Conservation (phyloP, 2,888 invertebrate genomes). For the Rosalia funebris region DNA sequence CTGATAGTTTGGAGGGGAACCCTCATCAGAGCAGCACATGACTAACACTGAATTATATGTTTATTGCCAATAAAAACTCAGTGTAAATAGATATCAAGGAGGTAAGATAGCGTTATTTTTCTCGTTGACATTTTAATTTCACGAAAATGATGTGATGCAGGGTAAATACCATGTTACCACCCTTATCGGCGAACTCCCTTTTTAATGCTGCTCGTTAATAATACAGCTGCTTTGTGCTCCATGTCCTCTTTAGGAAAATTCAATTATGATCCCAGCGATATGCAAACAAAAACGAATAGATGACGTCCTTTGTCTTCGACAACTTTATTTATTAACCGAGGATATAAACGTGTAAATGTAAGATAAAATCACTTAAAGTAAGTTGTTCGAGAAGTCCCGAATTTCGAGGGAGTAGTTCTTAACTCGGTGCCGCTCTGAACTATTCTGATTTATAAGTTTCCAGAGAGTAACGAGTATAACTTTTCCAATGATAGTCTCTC, state of each 20-base stretch:
- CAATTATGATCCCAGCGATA: slow-evolving; percentile 2
- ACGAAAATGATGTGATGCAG: no score
- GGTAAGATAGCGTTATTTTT: no score
- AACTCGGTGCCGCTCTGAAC: slow-evolving; percentile 31
- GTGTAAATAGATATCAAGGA: no score
- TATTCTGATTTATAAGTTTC: slow-evolving; percentile 46
- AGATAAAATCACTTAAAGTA: slow-evolving; percentile 11
- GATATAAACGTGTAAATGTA: slow-evolving; percentile 19
- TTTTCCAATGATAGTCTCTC: slow-evolving; percentile 44
- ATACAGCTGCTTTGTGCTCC: not conserved
- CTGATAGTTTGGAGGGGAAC: no score
- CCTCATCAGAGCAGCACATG: not conserved
- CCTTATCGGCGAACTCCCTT: not conserved
- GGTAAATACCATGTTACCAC: no score
- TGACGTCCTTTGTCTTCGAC: not conserved
- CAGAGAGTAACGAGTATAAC: slow-evolving; percentile 36
- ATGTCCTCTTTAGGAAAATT: slow-evolving; percentile 3
- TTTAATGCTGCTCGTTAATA: not conserved
- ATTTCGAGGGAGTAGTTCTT: slow-evolving; percentile 14
- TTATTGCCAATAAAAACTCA: not conserved
- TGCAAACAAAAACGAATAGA: slow-evolving; percentile 1
- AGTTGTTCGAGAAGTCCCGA: slow-evolving; percentile 20
- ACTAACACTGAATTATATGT: not conserved
- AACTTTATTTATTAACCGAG: slow-evolving; percentile 4
- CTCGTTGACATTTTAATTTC: no score